Conservation (phyloP, 2,113 vertebrate species). For the Pituophis catenifer region DNA sequence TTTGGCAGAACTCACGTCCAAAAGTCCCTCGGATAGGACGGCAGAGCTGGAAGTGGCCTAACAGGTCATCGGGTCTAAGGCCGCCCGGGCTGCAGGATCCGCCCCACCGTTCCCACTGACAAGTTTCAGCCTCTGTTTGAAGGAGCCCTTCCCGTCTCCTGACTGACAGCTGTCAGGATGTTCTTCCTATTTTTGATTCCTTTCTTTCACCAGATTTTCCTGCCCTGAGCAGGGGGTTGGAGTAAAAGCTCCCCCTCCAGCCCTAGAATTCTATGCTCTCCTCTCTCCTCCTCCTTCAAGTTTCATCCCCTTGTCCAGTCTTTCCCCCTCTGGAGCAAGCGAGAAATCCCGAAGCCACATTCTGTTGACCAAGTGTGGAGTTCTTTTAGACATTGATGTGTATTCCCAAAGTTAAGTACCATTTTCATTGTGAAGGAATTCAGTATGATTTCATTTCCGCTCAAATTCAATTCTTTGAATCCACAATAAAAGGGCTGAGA, state of each 20-base stretch:
- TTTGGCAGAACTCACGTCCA: not conserved
- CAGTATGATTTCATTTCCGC: not conserved
- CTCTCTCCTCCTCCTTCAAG: no score
- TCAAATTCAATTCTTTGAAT: not conserved
- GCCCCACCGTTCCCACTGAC: no score
- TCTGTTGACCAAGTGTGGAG: no score
- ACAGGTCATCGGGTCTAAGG: not conserved
- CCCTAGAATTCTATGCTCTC: no score
- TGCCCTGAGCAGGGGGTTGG: no score
- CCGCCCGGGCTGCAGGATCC: not conserved
- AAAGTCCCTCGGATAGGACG: not conserved
- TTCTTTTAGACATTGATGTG: not conserved
- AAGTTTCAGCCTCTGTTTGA: not conserved
- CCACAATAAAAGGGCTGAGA: not conserved
- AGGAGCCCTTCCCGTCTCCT: no score
- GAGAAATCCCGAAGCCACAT: no score
- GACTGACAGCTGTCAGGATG: not conserved
- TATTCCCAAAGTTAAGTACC: not conserved
- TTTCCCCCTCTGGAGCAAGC: no score
- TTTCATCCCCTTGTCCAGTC: no score
- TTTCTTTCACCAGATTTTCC: not conserved
- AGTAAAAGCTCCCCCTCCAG: no score
- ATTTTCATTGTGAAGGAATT: not conserved
- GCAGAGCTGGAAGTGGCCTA: not conserved
- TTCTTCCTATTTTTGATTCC: not conserved